Conservation (phyloP, 1,140 invertebrate species). For the Plectrocnemia conspersa region DNA sequence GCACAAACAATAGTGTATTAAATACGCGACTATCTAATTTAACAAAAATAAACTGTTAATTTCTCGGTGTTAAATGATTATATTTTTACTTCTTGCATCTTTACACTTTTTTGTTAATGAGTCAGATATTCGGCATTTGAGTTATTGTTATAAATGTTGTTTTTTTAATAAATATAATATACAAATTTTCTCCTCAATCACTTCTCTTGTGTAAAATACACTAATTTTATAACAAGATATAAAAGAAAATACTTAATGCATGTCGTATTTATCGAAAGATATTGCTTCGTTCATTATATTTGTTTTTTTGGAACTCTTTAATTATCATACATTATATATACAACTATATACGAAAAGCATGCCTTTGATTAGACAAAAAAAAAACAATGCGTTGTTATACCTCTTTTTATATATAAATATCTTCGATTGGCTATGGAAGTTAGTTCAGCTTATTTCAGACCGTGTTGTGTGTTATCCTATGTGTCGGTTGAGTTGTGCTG, state of each 20-base stretch:
- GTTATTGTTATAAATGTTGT: too few relatives aligned
- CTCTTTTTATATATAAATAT: too few relatives aligned
- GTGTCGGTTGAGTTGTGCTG: slow-evolving; percentile 27
- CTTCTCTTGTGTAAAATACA: slow-evolving; percentile 20
- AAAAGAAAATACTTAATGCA: slow-evolving; percentile 24
- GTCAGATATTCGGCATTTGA: too few relatives aligned
- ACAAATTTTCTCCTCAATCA: slow-evolving; percentile 14
- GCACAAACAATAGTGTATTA: too few relatives aligned
- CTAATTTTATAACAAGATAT: slow-evolving; percentile 14
- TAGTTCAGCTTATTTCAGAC: slow-evolving; percentile 33
- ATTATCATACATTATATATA: too few relatives aligned
- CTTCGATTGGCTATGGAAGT: slow-evolving; percentile 31
- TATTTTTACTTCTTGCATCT: background rate
- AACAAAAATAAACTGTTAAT: background rate
- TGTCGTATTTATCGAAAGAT: slow-evolving; percentile 32
- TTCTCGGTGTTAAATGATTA: background rate
- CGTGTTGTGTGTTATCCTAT: slow-evolving; percentile 30
- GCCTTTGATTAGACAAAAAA: slow-evolving; percentile 33
- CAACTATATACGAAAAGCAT: too few relatives aligned
- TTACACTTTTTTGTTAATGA: too few relatives aligned
- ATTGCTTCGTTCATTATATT: slow-evolving; percentile 33
- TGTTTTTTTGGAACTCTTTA: slow-evolving; percentile 34
- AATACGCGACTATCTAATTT: too few relatives aligned
- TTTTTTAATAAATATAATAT: too few relatives aligned
- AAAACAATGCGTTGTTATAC: slow-evolving; percentile 26